Evolutionary conservation across 2,888 invertebrate genomes (phyloP).

Genomic region (Conops quadrifasciatus): DNA sequence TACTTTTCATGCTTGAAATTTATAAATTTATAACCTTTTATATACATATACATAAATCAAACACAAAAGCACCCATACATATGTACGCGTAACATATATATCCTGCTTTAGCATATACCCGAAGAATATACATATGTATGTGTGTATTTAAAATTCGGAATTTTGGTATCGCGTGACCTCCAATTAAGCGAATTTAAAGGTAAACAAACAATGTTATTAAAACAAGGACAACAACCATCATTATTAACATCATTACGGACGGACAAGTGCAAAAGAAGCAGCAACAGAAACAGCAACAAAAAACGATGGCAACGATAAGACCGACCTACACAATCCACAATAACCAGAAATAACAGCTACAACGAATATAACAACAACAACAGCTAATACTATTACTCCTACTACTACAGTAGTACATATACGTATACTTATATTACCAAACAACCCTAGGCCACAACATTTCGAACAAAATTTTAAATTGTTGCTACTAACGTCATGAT

Average conservation of each 20-base stretch:
- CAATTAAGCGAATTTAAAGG: neutral
- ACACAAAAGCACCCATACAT: too few species aligned
- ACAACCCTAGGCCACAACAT: too few species aligned
- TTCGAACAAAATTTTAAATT: neutral
- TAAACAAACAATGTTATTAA: neutral
- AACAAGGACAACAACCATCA: neutral
- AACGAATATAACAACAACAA: neutral
- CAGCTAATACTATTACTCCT: neutral
- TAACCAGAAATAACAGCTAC: neutral
- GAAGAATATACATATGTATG: too few species aligned
- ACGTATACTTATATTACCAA: too few species aligned
- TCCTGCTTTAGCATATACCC: too few species aligned
- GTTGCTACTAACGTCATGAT: neutral
- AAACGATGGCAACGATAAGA: neutral
- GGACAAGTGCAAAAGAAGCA: neutral
- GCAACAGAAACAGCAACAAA: conserved; percentile 6
- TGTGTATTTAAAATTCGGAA: too few species aligned
- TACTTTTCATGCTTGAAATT: too few species aligned
- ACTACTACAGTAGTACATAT: neutral
- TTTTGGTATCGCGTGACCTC: neutral
- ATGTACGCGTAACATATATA: too few species aligned
- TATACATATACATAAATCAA: too few species aligned
- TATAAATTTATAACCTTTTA: too few species aligned
- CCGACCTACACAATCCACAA: neutral
- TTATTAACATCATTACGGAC: too few species aligned